Evolutionary conservation across 2,113 vertebrate genomes (phyloP), one percentile per base, ranked within the genome.

Genomic region (Laticauda colubrina): DNA sequence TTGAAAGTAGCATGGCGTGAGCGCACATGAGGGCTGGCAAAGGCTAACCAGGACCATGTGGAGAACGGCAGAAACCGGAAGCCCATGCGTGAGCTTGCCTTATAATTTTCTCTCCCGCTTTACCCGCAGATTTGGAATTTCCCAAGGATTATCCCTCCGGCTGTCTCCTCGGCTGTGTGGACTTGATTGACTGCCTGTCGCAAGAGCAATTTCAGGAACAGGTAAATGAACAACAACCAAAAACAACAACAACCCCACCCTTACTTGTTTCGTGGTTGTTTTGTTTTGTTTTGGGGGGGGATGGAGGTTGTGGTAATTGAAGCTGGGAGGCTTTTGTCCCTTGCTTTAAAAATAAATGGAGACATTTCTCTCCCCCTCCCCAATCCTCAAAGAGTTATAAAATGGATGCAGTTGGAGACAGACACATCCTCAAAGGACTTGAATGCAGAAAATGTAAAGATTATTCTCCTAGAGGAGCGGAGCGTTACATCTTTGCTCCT

Each of bases 191-290:
- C 93, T 99, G 99, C 92, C 98, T 99, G 56, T 98, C 98, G 0
- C 99, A 99, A 95, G 98, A 99, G 90, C 98, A 99, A 93, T 99
- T 99, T 95, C 98, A 96, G 61, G 98, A 99, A 92, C 98, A 99
- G 98, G 99, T 99, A 88, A 97, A 98, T 97, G 43, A 89, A 90
- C 61, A 39, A 51, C 48, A 91, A 87, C 9, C 2, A 5, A 24
- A 57, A 23, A 2, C 56, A 69, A 45, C 45, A 45, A 2, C 48
- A 51, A 9, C 48, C 12, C 29, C 57, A 14, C 1, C 29, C 64
- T 51, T 21, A 26, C 61, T 53, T 0, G 75, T 81, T 43, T 75
- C 15, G 39, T 7, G 6, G n/a, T 10, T 7, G 56, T 23, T 34
- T 18, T 20, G 6, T 39, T 81, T 81, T 20, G n/a, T 81, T 81